Base-by-base conservation (phyloP, 2,797 vertebrate species). In the Sternotherus odoratus region DNA sequence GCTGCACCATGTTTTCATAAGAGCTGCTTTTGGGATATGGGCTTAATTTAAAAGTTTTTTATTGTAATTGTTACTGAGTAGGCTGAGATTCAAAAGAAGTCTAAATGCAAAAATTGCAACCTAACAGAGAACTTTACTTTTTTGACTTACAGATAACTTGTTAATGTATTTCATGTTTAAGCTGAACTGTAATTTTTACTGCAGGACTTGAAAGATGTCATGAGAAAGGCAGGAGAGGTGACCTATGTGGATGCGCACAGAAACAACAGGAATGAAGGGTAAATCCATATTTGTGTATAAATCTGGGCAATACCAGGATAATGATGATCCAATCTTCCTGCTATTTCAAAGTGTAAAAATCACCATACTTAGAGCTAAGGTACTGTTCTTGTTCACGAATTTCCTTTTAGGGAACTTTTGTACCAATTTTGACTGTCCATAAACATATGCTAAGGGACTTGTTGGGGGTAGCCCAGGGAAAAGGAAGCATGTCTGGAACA, bases 231-330 rank as follows among this genome's bases (percentile, higher is more conserved):
- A 87, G 99, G 99, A 85, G 99, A 99, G 89, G 99, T 99, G 77
- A 99, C 99, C 54, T 99, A 99, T 98, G 99, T 99, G 98, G 99
- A 99, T 92, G 99, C 99, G 51, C 99, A 99, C 98, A 98, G 99
- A 95, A 98, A 98, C 96, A 99, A 99, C 97, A 98, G 99, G 98
- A 99, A 99, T 78, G 99, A 99, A 98, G 99, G 99, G 99, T 99
- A 93, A 97, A 89, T 87, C 82, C 3, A n/a, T 48, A 53, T 89
- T 91, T 93, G 6, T 74, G 77, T 86, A 36, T 83, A 51, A 66
- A 79, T 82, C 30, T 30, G 5, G 63, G 5, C 4, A 3, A 46
- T 81, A 89, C 56, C 50, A 57, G 49, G 79, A 92, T 39, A 69
- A 69, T 39, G 19, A 39, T 39, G 66, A 69, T 69, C 66, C 66